Percentiles rank a stretch among this genome's conserved stretches.
Evolutionary conservation across 2,888 invertebrate genomes (phyloP).

Genomic region (Coelopa pilipes): DNA sequence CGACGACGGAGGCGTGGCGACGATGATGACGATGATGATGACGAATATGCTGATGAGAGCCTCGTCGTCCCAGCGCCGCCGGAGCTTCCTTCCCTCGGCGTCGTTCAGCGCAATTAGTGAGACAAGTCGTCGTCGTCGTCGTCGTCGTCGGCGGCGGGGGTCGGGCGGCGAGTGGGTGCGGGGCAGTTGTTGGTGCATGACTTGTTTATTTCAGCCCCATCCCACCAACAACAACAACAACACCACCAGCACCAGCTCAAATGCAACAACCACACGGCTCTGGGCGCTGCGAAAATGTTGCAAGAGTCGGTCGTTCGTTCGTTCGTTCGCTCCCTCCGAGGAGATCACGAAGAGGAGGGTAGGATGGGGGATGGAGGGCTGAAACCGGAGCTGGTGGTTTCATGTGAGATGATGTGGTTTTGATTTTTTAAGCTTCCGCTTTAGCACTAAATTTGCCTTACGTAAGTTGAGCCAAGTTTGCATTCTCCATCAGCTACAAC

Average conservation of each 20-base stretch:
- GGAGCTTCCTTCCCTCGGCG: conserved; percentile 4
- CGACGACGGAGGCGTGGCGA: no score
- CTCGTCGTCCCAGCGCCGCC: neutral
- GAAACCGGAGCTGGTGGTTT: conserved; percentile 22
- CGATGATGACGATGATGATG: conserved; percentile 13
- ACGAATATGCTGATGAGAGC: conserved; percentile 16
- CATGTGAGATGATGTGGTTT: conserved; percentile 37
- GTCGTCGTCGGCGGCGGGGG: neutral
- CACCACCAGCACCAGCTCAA: neutral
- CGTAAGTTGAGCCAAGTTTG: conserved; percentile 22
- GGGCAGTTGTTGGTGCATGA: conserved; percentile 45
- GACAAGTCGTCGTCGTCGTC: neutral
- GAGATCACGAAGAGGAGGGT: neutral
- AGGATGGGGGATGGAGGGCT: neutral
- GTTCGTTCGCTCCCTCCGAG: no score
- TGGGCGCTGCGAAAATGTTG: neutral
- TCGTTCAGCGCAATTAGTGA: conserved; percentile 22
- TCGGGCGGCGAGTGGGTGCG: neutral
- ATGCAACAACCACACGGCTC: neutral
- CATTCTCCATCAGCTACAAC: conserved; percentile 16
- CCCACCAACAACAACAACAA: conserved; percentile 9
- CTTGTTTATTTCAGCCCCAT: conserved; percentile 55
- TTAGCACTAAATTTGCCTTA: conserved; percentile 31
- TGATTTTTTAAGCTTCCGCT: conserved; percentile 31
- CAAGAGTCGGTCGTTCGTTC: no score